These are phyloP conservation scores for Malachius bipustulatus DNA, from an alignment of 2,888 invertebrate genomes.

Conservation along the genomic window DNA sequence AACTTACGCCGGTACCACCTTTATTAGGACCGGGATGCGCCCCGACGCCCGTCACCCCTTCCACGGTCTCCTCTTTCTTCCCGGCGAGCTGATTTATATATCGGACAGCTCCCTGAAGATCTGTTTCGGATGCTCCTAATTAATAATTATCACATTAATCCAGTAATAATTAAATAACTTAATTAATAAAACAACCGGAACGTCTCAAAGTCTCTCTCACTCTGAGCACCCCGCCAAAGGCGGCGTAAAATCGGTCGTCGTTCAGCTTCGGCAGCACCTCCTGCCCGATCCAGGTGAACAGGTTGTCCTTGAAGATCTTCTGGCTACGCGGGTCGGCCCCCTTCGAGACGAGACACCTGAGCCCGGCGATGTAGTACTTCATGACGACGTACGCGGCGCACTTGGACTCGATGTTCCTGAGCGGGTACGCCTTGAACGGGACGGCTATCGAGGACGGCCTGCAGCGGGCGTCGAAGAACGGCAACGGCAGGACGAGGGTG, in stretches of 20 bases:
- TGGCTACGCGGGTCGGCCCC: constrained; percentile 29
- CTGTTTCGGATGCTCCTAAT: no score
- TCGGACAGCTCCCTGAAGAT: no score
- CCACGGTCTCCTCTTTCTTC: no score
- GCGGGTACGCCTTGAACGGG: constrained; percentile 11
- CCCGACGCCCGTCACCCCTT: no score
- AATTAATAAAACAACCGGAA: no score
- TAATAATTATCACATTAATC: no score
- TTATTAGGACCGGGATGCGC: no score
- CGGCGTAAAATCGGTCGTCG: constrained; percentile 46
- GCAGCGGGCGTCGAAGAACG: constrained; percentile 9
- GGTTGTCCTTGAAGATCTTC: constrained; percentile 38
- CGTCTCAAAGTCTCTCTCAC: constrained; percentile 31
- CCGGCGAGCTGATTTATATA: no score
- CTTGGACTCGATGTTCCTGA: constrained; percentile 7
- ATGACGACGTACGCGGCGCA: constrained; percentile 10
- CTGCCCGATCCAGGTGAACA: constrained; percentile 41
- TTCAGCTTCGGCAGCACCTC: constrained; percentile 39
- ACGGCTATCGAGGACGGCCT: constrained; percentile 10
- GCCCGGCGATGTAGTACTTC: constrained; percentile 16
- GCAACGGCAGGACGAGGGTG: constrained; percentile 9
- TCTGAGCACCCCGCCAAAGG: constrained; percentile 26
- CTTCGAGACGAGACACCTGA: constrained; percentile 35
- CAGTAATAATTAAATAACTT: no score
- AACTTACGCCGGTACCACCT: no score